These are phyloP conservation scores for Apeira syringaria DNA, from an alignment of 2,888 invertebrate species.

Conservation along the genomic window DNA sequence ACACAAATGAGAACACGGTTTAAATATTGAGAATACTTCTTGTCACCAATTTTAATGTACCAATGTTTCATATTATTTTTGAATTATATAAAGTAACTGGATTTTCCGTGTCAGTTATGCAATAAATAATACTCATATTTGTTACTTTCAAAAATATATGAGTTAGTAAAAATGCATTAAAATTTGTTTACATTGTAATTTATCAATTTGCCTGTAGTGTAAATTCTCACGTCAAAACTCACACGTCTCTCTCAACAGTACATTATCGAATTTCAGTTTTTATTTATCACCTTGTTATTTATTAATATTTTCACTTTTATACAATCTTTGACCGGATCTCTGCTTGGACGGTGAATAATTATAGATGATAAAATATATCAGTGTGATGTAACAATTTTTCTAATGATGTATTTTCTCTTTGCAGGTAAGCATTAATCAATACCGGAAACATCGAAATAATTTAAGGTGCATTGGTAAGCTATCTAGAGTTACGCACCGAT, in stretches of 20 bases:
- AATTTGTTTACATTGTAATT: slow-evolving; percentile 13
- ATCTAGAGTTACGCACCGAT: too few relatives aligned
- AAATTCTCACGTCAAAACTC: slow-evolving; percentile 12
- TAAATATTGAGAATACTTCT: too few relatives aligned
- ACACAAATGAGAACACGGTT: too few relatives aligned
- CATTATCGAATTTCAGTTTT: slow-evolving; percentile 21
- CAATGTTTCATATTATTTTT: too few relatives aligned
- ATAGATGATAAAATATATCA: slow-evolving; percentile 5
- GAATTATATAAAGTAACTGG: too few relatives aligned
- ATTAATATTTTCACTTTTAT: too few relatives aligned
- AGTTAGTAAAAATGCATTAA: slow-evolving; percentile 29
- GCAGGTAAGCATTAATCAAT: slow-evolving; percentile 45
- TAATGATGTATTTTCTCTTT: slow-evolving; percentile 41
- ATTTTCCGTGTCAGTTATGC: too few relatives aligned
- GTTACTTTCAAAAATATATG: too few relatives aligned
- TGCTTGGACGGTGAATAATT: slow-evolving; percentile 14
- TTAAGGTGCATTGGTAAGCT: slow-evolving; percentile 5
- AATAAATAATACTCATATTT: too few relatives aligned
- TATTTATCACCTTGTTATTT: slow-evolving; percentile 14
- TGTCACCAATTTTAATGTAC: too few relatives aligned
- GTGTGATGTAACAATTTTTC: slow-evolving; percentile 16
- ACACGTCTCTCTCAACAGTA: slow-evolving; percentile 16
- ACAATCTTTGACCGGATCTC: slow-evolving; percentile 24
- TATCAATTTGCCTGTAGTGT: slow-evolving; percentile 17
- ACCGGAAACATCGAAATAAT: slow-evolving; percentile 2